Evolutionary conservation across 2,113 vertebrate genomes (phyloP).

Genomic region (Sterrhoptilus dennistouni): DNA sequence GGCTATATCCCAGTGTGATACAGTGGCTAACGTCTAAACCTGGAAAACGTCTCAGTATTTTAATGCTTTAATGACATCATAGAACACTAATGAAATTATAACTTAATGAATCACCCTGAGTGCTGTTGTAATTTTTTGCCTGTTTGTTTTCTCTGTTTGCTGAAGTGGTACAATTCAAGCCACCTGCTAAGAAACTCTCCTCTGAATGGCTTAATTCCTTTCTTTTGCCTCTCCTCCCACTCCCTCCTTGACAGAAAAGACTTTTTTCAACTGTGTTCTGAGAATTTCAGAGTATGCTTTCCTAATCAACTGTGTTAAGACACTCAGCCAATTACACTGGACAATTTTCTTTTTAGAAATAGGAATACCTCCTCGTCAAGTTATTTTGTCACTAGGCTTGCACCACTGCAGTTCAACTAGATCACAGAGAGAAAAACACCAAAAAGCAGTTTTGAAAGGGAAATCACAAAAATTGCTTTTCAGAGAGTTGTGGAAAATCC

Average conservation of each 20-base stretch:
- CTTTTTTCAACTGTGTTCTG: slow-evolving; percentile 4
- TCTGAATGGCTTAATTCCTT: slow-evolving; percentile 12
- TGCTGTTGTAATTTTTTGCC: background rate
- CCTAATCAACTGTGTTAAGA: background rate
- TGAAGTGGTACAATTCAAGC: slow-evolving; percentile 31
- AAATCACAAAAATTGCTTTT: slow-evolving; percentile 5
- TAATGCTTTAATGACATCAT: background rate
- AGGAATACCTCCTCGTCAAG: background rate
- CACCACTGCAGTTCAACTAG: background rate
- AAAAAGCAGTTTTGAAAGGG: slow-evolving; percentile 21
- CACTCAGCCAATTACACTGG: background rate
- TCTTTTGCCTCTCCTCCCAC: slow-evolving; percentile 9
- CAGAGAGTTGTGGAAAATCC: background rate
- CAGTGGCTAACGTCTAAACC: background rate
- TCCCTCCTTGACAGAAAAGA: background rate
- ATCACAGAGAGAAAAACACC: background rate
- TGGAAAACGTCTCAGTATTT: background rate
- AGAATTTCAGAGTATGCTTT: background rate
- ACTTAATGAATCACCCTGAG: background rate
- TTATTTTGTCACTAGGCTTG: background rate
- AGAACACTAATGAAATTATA: background rate
- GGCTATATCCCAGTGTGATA: background rate
- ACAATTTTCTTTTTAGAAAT: background rate
- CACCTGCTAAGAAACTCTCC: slow-evolving; percentile 11
- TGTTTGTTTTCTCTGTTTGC: background rate